A percentile compares a stretch with the other conserved stretches of the same genome.
Evolutionary conservation across 2,888 invertebrate species (phyloP).

Genomic region (Leuctra nigra): DNA sequence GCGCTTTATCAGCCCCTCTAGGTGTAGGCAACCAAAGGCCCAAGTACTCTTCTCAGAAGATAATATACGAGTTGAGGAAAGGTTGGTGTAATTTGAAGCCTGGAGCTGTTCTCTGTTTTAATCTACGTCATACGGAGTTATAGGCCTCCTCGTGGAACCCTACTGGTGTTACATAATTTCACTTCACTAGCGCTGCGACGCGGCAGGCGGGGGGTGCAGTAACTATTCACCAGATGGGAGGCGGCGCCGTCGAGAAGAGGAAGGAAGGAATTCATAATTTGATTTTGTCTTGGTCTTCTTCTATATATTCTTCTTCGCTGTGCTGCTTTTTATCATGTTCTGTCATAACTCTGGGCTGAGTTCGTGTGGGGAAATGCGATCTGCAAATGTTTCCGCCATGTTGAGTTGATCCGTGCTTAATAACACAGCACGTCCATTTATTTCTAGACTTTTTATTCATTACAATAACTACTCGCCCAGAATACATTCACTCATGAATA

Average conservation of each 20-base stretch:
- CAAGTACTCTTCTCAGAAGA: constrained; percentile 8
- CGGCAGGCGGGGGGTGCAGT: neutral
- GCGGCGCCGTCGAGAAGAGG: neutral
- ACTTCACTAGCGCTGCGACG: constrained; percentile 10
- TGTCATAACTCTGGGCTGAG: constrained; percentile 4
- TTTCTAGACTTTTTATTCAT: no score
- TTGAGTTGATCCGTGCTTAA: no score
- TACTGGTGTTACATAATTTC: constrained; percentile 15
- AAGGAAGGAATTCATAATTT: constrained; percentile 17
- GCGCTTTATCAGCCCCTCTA: constrained; percentile 1
- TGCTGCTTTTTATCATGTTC: no score
- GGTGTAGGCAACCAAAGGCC: no score
- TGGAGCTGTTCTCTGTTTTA: constrained; percentile 15
- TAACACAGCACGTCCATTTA: no score
- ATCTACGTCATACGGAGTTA: constrained; percentile 22
- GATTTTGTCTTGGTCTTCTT: constrained; percentile 7
- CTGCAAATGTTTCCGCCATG: neutral
- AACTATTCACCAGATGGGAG: constrained; percentile 12
- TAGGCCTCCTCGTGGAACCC: neutral
- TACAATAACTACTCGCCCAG: no score
- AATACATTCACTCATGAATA: no score
- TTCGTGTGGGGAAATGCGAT: neutral
- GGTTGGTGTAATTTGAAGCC: constrained; percentile 19
- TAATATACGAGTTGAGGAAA: constrained; percentile 20
- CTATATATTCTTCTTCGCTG: constrained; percentile 2